Base-by-base conservation (phyloP, 2,797 vertebrate genomes). In the Cynodonichthys magdalenae region DNA sequence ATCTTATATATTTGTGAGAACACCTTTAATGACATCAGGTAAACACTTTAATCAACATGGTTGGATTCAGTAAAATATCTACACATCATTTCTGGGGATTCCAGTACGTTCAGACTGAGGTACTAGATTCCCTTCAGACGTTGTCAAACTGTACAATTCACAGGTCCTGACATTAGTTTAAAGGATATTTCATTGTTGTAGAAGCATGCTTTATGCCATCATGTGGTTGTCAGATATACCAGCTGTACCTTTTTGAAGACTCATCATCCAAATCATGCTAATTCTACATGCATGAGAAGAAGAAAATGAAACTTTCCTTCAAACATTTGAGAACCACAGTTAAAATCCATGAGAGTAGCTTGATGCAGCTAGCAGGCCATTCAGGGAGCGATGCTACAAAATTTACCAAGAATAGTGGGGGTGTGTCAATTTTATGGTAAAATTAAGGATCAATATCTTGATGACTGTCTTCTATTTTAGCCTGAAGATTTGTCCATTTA, bases 1-100 rank as follows among this genome's bases (percentile, higher is more conserved):
- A 74, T 71, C 20, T 0, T 89, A 82, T 91, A 89, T 90, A 92
- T 92, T 91, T 90, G 75, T 90, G 85, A 84, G 84, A 86, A 86
- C 83, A 87, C 69, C 54, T 87, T 87, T 82, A 88, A 72, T 81
- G 69, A 66, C 62, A 47, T 64, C 17, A 58, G 55, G 4, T 71
- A 45, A 29, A 66, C 59, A 29, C 54, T 71, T 19, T 49, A 51
- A 72, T 52, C 5, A 50, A 24, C 58, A 63, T n/a, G 31, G 17
- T 15, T 19, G 7, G 17, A 57, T 69, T 74, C 71, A 57, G 53
- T 36, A 29, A 57, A 31, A 34, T 62, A 60, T 66, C 55, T 29
- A 61, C 51, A 18, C 27, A 10, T n/a, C 4, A 2, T 66, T 34
- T 70, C 72, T 31, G 65, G 15, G 15, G 14, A 53, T 58, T 78